Evolutionary conservation across 2,797 vertebrate genomes (phyloP), one percentile per base, ranked within the genome.

Genomic region (Lophotriccus pileatus): DNA sequence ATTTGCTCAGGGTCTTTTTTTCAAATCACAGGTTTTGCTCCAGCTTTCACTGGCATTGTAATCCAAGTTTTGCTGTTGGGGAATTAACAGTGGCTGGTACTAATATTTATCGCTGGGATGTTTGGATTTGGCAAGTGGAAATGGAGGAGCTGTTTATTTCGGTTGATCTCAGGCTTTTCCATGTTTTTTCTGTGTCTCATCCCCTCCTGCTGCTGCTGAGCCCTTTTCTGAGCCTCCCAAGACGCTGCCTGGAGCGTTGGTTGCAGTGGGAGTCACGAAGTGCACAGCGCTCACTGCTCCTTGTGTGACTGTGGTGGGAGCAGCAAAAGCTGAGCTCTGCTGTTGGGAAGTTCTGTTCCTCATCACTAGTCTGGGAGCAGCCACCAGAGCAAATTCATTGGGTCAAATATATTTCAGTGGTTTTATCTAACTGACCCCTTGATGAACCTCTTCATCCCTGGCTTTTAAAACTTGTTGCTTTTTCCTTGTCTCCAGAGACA

Each of bases 241-340:
- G 77, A 72, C 1, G 1, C 19, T 66, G 69, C 63, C 76, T 79
- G 9, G 52, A 20, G 59, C 5, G 2, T 5, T 22, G 55, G 34
- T 46, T 76, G 64, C 1, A 1, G 49, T 36, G 27, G 36, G 62
- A 59, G 17, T 21, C 1, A 1, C 0, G 1, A 12, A 0, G 0
- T 49, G 62, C 5, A 1, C 17, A 23, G 73, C 17, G 30, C 14
- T 80, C 4, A 3, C 27, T 1, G 0, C 0, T 2, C 34, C 0
- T 0, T 34, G n/a, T 12, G 2, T 32, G n/a, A 30, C 53, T 0
- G 66, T 8, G 0, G 20, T 4, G 5, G 59, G 63, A 76, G 32
- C 72, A 55, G 27, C 12, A 60, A 27, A 41, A 80, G 64, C 72
- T 43, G 28, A 49, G 28, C 34, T 90, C 21, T 75, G 46, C 58